Evolutionary conservation across 2,888 invertebrate genomes (phyloP), one percentile per base, ranked within the genome.

Genomic region (Chrysomela aeneicollis): DNA sequence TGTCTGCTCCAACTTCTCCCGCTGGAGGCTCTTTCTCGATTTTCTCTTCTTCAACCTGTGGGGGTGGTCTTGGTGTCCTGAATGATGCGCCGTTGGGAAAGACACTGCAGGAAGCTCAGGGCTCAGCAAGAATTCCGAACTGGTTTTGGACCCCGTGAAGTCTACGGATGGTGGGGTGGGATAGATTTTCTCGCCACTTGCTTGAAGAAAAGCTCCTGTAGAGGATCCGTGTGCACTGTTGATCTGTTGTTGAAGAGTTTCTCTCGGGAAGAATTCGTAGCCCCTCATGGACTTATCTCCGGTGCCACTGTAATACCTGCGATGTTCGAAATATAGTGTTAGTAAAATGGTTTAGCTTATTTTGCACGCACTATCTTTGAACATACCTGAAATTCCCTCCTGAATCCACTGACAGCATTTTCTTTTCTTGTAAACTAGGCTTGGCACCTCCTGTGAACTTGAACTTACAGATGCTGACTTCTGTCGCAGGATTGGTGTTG

Each of bases 401-500:
- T 0, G 94, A 90, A 79, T 95, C 95, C 0, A 95, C 94, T 0
- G 94, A 94, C 0, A 95, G 85, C 89, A 94, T 94, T 81, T 95
- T 95, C 83, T 95, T 95, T 77, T 95, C 95, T 79, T 95, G 94
- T 53, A 95, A 79, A 63, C 91, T 91, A 0, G 95, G 95, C 71
- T 94, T 93, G 0, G 94, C 93, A 0, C 95, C 95, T 0, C 95
- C 95, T 0, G 94, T 95, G 79, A 95, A 95, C 80, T 95, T 95
- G 78, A 95, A 95, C 81, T 95, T 95, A 80, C 95, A 95, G 77
- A 95, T 95, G 68, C 82, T 82, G 17, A 83, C 95, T 82, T 93
- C 93, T 0, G 92, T 91, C 0, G 92, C 90, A 0, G 93, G 92
- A 73, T 91, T 92, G 2, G 89, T 87, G 5, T 89, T 87, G 73